A percentile compares a stretch with the other conserved stretches of the same genome.
phyloP scores from a whole-genome alignment of 2,797 vertebrate genomes.

The Malurus splendens region DNA sequence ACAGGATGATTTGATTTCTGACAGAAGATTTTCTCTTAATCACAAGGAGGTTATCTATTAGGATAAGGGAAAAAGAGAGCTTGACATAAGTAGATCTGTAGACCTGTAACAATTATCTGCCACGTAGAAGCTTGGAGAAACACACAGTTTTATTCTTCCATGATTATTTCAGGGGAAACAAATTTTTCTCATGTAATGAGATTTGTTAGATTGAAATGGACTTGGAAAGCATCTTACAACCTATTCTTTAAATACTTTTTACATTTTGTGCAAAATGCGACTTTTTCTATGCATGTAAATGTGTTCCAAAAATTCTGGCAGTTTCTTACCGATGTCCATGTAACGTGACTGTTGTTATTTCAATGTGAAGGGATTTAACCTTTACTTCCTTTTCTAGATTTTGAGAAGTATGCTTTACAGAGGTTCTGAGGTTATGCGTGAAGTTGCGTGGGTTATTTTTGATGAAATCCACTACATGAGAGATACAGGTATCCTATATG shows the following conservation, averaged over 20 bases:
- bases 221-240: not conserved
- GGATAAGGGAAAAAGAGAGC: not conserved
- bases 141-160: not conserved
- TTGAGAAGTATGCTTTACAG: slow-evolving; percentile 97
- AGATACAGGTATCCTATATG: slow-evolving; percentile 80
- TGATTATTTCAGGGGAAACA: not conserved
- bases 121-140: not conserved
- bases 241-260: not conserved
- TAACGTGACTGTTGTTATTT: not conserved
- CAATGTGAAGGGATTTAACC: not conserved
- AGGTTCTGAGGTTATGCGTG: slow-evolving; percentile 98
- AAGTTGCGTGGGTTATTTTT: slow-evolving; percentile 96
- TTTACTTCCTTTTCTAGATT: slow-evolving; percentile 73
- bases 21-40: not conserved
- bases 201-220: not conserved
- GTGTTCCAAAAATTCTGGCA: not conserved
- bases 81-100: not conserved
- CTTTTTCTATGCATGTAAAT: not conserved
- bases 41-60: not conserved
- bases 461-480: slow-evolving; percentile 99
- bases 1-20: not conserved
- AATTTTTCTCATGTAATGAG: not conserved
- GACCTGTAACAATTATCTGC: not conserved
- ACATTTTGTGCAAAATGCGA: not conserved
- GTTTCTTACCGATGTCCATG: not conserved